Base-by-base conservation (phyloP, 2,888 invertebrate species). In the Stenurella melanura region DNA sequence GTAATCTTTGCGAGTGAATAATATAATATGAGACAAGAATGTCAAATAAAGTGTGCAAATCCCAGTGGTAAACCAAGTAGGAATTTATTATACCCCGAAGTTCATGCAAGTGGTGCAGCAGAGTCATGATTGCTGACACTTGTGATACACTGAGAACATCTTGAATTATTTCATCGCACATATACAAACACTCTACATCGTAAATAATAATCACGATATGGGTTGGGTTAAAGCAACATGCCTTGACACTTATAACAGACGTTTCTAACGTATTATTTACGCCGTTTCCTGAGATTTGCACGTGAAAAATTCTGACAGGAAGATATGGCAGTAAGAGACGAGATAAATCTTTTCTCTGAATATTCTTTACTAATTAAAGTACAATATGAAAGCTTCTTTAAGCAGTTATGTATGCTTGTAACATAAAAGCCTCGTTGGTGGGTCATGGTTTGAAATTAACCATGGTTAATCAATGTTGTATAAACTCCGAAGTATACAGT, bases 121-220 rank as follows among this genome's bases (percentile, higher is more conserved):
- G 21, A 18, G 4, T n/a, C n/a, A 50, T 58, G 66, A 66, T 19
- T 21, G 21, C 58, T 58, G 58, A 58, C 58, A 58, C 18, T 58
- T 21, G 58, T 21, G 58, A 58, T 58, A 58, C 58, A 58, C 19
- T 21, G 58, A 12, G 58, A 75, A 75, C 75, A 42, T 75, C 70
- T 75, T 66, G 75, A 75, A 60, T 75, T 70, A 66, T 75, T 38
- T 64, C 38, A 34, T 57, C 34, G 70, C 57, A 63, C 10, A 50
- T 50, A 70, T 30, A 50, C 61, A 26, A 57, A 42, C 50, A 75
- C 34, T 38, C 70, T 17, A 11, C 56, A 34, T 19, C 70, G 63
- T 75, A 75, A 71, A 75, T 75, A 70, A 70, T 75, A 75, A 75
- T 66, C 64, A 70, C 58, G 70, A 54, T 74, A 70, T 63, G 68